Evolutionary conservation across 1,140 invertebrate species (phyloP).

Genomic region (Lanistes nyassanus): DNA sequence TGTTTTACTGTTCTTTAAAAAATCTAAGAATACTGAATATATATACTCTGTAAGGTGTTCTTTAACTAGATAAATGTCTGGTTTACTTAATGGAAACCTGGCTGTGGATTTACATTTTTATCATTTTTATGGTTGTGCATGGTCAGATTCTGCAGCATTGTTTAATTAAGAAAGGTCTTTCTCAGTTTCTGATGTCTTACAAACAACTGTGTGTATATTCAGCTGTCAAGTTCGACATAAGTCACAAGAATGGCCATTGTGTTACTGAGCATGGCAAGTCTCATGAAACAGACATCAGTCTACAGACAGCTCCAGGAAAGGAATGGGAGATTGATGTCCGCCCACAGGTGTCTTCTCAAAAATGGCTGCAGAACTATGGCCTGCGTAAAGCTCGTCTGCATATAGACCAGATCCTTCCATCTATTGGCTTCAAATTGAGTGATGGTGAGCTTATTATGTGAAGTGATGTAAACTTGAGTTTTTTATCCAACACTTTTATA

Average conservation of each 20-base stretch:
- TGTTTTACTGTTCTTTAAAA: no score
- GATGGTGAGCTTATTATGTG: conserved; percentile 51
- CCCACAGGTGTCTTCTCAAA: conserved; percentile 53
- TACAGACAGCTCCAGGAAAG: conserved; percentile 48
- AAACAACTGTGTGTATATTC: conserved; percentile 5
- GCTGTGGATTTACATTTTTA: no score
- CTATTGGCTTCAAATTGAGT: conserved; percentile 65
- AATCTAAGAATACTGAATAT: no score
- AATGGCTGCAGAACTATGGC: conserved; percentile 65
- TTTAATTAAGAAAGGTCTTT: no score
- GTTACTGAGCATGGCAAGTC: conserved; percentile 23
- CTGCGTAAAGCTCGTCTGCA: conserved; percentile 59
- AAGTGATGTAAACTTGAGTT: background rate
- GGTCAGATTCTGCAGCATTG: no score
- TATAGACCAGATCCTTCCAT: conserved; percentile 58
- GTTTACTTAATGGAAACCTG: no score
- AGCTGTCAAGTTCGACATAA: conserved; percentile 58
- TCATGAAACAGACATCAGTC: conserved; percentile 41
- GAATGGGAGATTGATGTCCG: conserved; percentile 62
- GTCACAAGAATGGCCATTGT: conserved; percentile 25
- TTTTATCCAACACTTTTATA: background rate
- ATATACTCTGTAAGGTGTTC: no score
- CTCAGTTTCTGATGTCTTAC: no score
- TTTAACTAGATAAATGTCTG: no score
- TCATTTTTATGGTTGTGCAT: no score